Base-by-base conservation (phyloP, 2,113 vertebrate species). In the Spermophilus dauricus region DNA sequence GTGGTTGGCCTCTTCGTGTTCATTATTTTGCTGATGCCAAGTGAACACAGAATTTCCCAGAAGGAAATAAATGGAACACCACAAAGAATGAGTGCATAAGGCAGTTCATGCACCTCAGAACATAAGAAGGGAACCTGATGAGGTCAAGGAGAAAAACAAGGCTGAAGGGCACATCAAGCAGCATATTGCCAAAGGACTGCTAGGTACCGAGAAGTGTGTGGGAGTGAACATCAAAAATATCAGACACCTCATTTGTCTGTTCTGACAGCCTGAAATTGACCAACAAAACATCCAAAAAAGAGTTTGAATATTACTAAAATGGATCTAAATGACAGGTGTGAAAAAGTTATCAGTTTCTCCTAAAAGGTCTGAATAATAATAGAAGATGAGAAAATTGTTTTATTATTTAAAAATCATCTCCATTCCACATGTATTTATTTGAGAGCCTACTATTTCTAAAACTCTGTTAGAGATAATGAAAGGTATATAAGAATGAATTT, bases 91-190 rank as follows among this genome's bases (percentile, higher is more conserved):
- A 97, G 84, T 91, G 78, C 91, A 97, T 96, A 96, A 45, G 10
- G 69, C 97, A 97, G 86, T 95, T 97, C 96, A 91, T 51, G 58
- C 67, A 84, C 88, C 91, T 94, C 86, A 3, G 48, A 76, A 96
- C 97, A 77, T 72, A 97, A 95, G 90, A 97, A 98, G 87, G 26
- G 96, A 96, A 75, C 65, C 80, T 8, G 86, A 94, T 84, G 90
- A 97, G 86, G 96, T 98, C 98, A 97, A 98, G 95, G 96, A 95
- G 58, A 97, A 98, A 98, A 96, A 96, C 14, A 96, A 95, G 96
- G 87, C 97, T 98, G 93, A 97, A 97, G 96, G 95, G 96, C 89
- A 97, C 94, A 30, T 39, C 73, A 92, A 67, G 39, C 10, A 75
- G 90, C 97, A 88, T 75, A 96, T 95, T 0, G 32, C 94, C 88